Evolutionary conservation across 2,888 invertebrate species (phyloP), one percentile per base, ranked within the genome.

Genomic region (Cephus pygmeus): DNA sequence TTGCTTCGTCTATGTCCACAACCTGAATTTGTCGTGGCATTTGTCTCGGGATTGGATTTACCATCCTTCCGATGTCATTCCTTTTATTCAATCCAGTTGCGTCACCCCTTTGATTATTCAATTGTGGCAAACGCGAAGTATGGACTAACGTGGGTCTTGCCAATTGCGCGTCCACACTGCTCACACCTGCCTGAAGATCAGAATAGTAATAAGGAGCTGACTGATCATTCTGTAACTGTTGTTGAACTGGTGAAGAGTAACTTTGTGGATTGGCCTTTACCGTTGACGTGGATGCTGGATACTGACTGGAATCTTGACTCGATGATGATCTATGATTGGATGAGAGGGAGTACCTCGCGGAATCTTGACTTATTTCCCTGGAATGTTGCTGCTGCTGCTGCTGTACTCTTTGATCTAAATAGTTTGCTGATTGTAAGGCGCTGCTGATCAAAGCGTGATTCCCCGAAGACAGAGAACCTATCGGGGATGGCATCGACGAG

Each of bases 181-280:
- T 86, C 3, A 79, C 84, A 31, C 83, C 87, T 1, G 86, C 84
- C 56, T 87, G 95, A 75, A 95, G 92, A 90, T 97, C 97, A 0
- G 97, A 97, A 89, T 97, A 97, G 88, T 97, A 97, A 88, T 97
- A 97, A 0, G 97, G 97, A 56, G 96, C 96, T 77, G 95, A 94
- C 81, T 95, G 94, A 82, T 95, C 95, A 31, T 93, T 93, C n/a
- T 85, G 86, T 69, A 81, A 85, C 34, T 82, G 82, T 75, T 81
- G 83, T 15, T 23, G 84, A 83, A 11, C 82, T 79, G 77, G 86
- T 69, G 83, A 75, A 35, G 85, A 78, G 75, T 84, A 83, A 68
- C 34, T 80, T 30, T 81, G 80, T n/a, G 80, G 76, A 33, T 80
- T 83, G 1, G 82, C 12, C 31, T 83, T 85, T 0, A 83, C 78